A percentile compares a stretch with the other conserved stretches of the same genome.
Conservation (phyloP, 2,888 invertebrate genomes). For the Apamea anceps region DNA sequence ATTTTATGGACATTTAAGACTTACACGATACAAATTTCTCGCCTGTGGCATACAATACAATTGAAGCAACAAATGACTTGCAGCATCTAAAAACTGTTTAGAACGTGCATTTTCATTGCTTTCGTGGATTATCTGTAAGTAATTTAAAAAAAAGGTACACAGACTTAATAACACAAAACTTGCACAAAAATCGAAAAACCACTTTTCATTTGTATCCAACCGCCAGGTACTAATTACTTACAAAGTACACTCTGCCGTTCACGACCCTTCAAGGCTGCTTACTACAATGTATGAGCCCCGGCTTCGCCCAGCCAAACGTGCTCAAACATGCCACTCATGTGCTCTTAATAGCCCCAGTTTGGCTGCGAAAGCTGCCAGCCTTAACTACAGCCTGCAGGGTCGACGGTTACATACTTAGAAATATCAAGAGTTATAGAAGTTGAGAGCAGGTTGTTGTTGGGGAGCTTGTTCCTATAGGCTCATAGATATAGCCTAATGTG, state of each 20-base stretch:
- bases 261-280: constrained; percentile 10
- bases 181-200: not conserved
- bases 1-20: not conserved
- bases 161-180: not conserved
- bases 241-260: not conserved
- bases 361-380: constrained; percentile 26
- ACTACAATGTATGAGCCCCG: constrained; percentile 7
- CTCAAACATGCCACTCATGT: constrained; percentile 56
- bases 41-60: not conserved
- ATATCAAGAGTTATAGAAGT: not conserved
- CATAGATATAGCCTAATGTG: too few relatives aligned
- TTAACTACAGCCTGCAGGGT: constrained; percentile 26
- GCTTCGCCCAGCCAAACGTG: constrained; percentile 52
- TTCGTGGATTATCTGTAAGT: not conserved
- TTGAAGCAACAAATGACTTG: not conserved
- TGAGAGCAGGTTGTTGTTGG: not conserved
- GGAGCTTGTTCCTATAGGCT: not conserved
- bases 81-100: not conserved
- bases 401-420: not conserved
- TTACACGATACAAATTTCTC: not conserved
- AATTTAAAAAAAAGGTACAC: not conserved
- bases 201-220: not conserved
- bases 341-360: constrained; percentile 40
- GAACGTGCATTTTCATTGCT: not conserved
- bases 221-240: constrained; percentile 14